A percentile compares a stretch with the other conserved stretches of the same genome.
phyloP scores from a whole-genome alignment of 2,888 invertebrate genomes.

The Drosophila rellima region DNA sequence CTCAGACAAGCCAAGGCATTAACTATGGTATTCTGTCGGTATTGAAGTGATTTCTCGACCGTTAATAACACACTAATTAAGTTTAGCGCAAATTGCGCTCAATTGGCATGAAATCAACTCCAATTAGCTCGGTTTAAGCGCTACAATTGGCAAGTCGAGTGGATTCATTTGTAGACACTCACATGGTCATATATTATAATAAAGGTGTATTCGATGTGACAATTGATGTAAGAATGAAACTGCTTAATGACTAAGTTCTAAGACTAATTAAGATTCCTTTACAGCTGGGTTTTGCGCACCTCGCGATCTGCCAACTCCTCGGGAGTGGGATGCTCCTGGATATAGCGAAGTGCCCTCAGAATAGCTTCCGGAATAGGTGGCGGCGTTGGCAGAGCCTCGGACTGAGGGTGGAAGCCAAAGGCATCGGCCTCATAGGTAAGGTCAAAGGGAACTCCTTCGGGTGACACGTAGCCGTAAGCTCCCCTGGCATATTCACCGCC shows the following conservation, averaged over 20 bases:
- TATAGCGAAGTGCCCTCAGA: conserved; percentile 69
- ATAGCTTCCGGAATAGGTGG: conserved; percentile 83
- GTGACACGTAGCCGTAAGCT: conserved; percentile 67
- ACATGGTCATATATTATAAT: conserved; percentile 6
- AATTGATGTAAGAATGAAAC: conserved; percentile 8
- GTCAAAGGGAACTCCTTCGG: conserved; percentile 79
- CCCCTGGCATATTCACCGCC: conserved; percentile 86
- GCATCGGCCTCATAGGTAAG: conserved; percentile 80
- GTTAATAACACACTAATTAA: conserved; percentile 58
- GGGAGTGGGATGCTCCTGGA: conserved; percentile 75
- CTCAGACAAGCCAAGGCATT: conserved; percentile 30
- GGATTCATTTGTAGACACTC: conserved; percentile 2
- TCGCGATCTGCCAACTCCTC: conserved; percentile 80
- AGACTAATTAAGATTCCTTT: conserved; percentile 20
- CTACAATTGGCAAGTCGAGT: conserved; percentile 33
- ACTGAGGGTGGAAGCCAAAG: conserved; percentile 81
- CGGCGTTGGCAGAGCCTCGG: conserved; percentile 78
- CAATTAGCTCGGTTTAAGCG: conserved; percentile 44
- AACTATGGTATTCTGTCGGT: conserved; percentile 14
- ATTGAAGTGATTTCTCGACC: conserved; percentile 14
- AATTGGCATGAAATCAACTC: conserved; percentile 52
- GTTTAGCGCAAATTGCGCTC: conserved; percentile 33
- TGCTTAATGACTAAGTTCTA: conserved; percentile 23
- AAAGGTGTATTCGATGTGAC: conserved; percentile 11
- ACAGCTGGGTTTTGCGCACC: conserved; percentile 66